Evolutionary conservation across 2,113 vertebrate species (phyloP), one percentile per base, ranked within the genome.

Genomic region (Leucopsar rothschildi): DNA sequence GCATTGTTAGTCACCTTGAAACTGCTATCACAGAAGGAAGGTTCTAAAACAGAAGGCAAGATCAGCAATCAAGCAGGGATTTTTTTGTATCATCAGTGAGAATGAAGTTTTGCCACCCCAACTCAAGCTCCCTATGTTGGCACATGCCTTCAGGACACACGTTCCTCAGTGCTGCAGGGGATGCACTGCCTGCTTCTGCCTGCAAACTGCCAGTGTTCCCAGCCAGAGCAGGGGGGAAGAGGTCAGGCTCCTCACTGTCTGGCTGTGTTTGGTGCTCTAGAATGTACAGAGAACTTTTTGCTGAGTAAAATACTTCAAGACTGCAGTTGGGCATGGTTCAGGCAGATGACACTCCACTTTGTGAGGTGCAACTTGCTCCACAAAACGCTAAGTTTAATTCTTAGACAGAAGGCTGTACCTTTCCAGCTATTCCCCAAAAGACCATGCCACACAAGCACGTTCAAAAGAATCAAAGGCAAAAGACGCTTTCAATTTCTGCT

Each of bases 81-180:
- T 82, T 53, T 33, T 35, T 4, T 52, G 31, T 25, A 53, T 45
- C 24, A 24, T 31, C 37, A 47, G 29, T 3, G 31, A 65, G 37
- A 27, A n/a, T 1, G 1, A 69, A 65, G n/a, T 37, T 69, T 69
- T 56, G 3, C 14, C 18, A 77, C 12, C 53, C 76, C 1, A 2
- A 4, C 31, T 56, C n/a, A 28, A 70, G 35, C 20, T 66, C 28
- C 15, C 29, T 0, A 0, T 25, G 29, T 23, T 6, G 6, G 33
- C 4, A 2, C 27, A 22, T 42, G 50, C 44, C 40, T 61, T 57
- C 50, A 61, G n/a, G 66, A 37, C 33, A 15, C 10, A 11, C 0
- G 0, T 24, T 68, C 29, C 65, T 31, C 84, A n/a, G 20, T 0
- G 0, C 19, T 25, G 22, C 44, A 45, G 21, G 60, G 17, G n/a